Evolutionary conservation across 2,797 vertebrate species (phyloP).

Genomic region (Centroberyx gerrardi): DNA sequence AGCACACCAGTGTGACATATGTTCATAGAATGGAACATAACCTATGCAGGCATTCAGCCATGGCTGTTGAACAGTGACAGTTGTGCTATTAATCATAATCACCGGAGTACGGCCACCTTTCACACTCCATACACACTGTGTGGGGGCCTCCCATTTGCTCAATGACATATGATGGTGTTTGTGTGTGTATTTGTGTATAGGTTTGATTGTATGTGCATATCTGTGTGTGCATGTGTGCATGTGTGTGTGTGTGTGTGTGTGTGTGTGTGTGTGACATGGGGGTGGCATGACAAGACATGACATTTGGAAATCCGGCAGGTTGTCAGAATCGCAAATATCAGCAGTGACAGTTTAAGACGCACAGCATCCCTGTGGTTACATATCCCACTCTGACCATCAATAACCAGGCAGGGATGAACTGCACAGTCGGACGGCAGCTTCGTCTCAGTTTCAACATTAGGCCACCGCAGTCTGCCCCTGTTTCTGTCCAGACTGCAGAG

Average conservation of each 20-base stretch:
- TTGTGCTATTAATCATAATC: conserved; percentile 75
- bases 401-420: conserved; percentile 36
- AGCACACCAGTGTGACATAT: conserved; percentile 44
- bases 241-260: background rate
- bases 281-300: conserved; percentile 2
- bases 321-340: conserved; percentile 63
- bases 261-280: background rate
- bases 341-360: conserved; percentile 48
- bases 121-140: conserved; percentile 36
- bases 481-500: conserved; percentile 57
- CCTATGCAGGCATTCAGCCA: conserved; percentile 58
- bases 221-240: conserved; percentile 1
- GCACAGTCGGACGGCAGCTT: conserved; percentile 34
- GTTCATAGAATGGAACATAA: conserved; percentile 58
- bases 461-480: conserved; percentile 46
- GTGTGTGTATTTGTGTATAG: conserved; percentile 27
- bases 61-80: conserved; percentile 55
- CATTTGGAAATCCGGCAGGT: conserved; percentile 47
- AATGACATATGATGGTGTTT: conserved; percentile 24
- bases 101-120: conserved; percentile 55
- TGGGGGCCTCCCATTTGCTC: conserved; percentile 22
- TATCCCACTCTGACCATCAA: conserved; percentile 49
- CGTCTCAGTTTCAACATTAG: conserved; percentile 54
- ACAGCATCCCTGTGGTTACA: conserved; percentile 26
- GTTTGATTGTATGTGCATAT: conserved; percentile 29